Conservation (phyloP, 1,140 invertebrate genomes). For the Bombyx mandarina region DNA sequence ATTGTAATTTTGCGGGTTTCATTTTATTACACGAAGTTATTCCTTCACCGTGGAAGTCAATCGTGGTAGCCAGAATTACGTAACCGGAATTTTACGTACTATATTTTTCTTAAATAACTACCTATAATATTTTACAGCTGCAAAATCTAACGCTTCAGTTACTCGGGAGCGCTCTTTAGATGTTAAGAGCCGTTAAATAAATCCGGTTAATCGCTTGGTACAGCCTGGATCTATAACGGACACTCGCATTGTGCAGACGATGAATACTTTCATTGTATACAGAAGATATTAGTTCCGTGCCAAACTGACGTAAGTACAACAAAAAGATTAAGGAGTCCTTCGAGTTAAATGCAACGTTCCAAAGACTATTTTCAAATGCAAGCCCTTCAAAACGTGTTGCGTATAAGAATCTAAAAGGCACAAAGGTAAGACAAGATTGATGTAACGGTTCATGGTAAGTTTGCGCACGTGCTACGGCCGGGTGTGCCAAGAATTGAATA, state of each 20-base stretch:
- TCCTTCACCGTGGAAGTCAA: no score
- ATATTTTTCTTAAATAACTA: no score
- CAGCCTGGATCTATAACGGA: slow-evolving; percentile 25
- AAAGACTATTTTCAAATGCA: slow-evolving; percentile 14
- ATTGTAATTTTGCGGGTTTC: no score
- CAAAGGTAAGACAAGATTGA: slow-evolving; percentile 54
- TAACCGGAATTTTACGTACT: no score
- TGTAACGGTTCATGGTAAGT: slow-evolving; percentile 56
- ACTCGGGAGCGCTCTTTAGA: slow-evolving; percentile 10
- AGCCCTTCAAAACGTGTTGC: not conserved
- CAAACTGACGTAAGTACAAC: slow-evolving; percentile 18
- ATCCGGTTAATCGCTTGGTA: slow-evolving; percentile 43
- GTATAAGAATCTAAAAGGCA: slow-evolving; percentile 31
- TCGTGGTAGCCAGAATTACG: no score
- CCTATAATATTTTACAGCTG: no score
- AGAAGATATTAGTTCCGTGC: slow-evolving; percentile 16
- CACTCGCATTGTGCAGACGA: slow-evolving; percentile 51
- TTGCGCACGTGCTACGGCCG: slow-evolving; percentile 58
- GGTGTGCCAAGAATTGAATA: slow-evolving; percentile 24
- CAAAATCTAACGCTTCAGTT: no score
- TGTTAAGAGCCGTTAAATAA: slow-evolving; percentile 53
- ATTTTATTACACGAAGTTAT: no score
- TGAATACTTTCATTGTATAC: slow-evolving; percentile 63
- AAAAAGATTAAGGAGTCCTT: slow-evolving; percentile 12
- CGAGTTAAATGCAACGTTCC: slow-evolving; percentile 12